A percentile compares a stretch with the other conserved stretches of the same genome.
Conservation (phyloP, 35 echinoderm and acorn worm genomes). For the Chiridota heheva region DNA sequence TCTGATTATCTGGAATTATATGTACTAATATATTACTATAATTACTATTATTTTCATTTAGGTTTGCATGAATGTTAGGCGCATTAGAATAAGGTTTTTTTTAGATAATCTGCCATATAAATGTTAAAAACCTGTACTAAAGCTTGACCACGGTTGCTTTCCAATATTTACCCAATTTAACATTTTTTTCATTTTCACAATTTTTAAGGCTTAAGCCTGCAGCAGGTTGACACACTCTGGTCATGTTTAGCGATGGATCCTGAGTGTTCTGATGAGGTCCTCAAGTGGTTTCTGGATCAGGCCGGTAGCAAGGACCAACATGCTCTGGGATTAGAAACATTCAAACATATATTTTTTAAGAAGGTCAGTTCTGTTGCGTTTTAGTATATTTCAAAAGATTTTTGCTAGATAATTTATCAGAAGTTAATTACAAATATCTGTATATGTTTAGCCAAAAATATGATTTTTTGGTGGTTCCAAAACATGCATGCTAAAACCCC, state of each 20-base stretch:
- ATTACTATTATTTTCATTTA: too few relatives aligned
- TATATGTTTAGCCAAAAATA: too few relatives aligned
- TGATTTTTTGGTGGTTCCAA: too few relatives aligned
- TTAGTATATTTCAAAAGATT: background rate
- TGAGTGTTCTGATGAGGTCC: slow-evolving; percentile 73
- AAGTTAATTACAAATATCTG: too few relatives aligned
- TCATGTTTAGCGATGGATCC: slow-evolving; percentile 69
- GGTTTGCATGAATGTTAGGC: too few relatives aligned
- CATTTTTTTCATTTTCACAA: background rate
- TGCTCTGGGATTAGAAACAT: slow-evolving; percentile 78
- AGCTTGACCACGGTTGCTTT: background rate
- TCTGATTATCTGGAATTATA: too few relatives aligned
- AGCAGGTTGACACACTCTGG: slow-evolving; percentile 84
- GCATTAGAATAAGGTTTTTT: too few relatives aligned
- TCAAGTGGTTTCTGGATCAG: slow-evolving; percentile 83
- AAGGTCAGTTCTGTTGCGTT: slow-evolving; percentile 49
- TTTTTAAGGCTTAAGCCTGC: slow-evolving; percentile 61
- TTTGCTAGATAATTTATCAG: too few relatives aligned
- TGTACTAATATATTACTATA: background rate
- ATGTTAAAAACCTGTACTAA: background rate
- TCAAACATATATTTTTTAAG: slow-evolving; percentile 88
- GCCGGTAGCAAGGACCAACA: slow-evolving; percentile 83
- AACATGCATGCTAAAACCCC: too few relatives aligned
- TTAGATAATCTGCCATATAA: background rate
- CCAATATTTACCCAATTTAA: background rate